Conservation (phyloP, 2,888 invertebrate species). For the Xestia ashworthii region DNA sequence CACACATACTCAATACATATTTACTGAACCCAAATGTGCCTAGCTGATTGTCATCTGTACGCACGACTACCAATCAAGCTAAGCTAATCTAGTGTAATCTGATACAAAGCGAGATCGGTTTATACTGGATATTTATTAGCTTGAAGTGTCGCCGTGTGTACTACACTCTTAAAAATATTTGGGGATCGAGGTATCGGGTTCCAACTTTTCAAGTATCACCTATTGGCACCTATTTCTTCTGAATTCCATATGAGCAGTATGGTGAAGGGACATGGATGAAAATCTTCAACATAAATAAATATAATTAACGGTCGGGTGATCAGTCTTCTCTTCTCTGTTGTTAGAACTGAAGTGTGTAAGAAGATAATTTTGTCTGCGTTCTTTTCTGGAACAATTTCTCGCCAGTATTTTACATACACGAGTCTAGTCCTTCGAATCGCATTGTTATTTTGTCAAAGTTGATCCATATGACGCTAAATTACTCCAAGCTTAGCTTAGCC, state of each 20-base stretch:
- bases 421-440: background rate
- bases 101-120: no score
- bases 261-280: background rate
- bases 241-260: background rate
- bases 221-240: background rate
- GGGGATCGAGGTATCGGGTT: background rate
- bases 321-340: background rate
- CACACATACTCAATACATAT: background rate
- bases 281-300: background rate
- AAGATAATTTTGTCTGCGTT: background rate
- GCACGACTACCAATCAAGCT: no score
- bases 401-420: no score
- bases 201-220: background rate
- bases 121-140: no score
- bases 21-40: background rate
- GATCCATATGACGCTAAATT: conserved; percentile 13
- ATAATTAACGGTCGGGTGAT: background rate
- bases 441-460: no score
- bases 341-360: background rate
- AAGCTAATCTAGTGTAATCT: background rate
- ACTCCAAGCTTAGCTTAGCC: conserved; percentile 9
- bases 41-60: background rate
- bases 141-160: no score
- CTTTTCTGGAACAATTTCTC: background rate
- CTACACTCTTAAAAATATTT: background rate